phyloP scores from a whole-genome alignment of 2,113 vertebrate genomes.

The Donacobius atricapilla region DNA sequence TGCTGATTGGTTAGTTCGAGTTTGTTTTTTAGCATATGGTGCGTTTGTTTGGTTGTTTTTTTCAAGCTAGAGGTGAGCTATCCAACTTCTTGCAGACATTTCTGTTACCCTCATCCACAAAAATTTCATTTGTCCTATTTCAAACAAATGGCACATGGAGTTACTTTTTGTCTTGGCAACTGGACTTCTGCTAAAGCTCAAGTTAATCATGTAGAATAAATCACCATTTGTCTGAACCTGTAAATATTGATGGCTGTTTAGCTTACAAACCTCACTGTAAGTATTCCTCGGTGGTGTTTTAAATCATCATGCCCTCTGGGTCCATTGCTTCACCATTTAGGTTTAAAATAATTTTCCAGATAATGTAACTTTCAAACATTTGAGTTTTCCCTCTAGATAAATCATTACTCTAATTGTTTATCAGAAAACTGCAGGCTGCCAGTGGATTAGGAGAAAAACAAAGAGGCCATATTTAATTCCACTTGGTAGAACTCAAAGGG shows the following conservation, averaged over 20 bases:
- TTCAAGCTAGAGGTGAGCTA: not conserved
- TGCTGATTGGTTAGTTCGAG: not conserved
- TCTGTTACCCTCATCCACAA: not conserved
- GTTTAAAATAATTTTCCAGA: conserved; percentile 43
- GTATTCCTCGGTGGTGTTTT: not conserved
- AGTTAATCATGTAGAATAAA: not conserved
- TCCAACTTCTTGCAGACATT: not conserved
- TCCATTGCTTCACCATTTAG: not conserved
- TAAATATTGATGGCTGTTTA: not conserved
- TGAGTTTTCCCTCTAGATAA: conserved; percentile 13
- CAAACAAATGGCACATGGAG: not conserved
- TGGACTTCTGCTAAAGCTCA: not conserved
- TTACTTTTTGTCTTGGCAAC: not conserved
- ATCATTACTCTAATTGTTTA: conserved; percentile 42
- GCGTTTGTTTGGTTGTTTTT: rapidly evolving
- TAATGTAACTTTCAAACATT: not conserved
- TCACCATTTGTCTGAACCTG: conserved; percentile 5
- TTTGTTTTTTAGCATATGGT: not conserved
- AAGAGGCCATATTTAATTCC: not conserved
- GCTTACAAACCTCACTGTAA: conserved; percentile 13
- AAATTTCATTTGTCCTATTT: not conserved
- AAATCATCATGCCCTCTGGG: not conserved
- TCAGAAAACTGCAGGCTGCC: conserved; percentile 6
- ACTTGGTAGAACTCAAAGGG: not conserved
- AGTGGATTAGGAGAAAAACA: not conserved